Evolutionary conservation across 2,113 vertebrate genomes (phyloP), one percentile per base, ranked within the genome.

Genomic region (Ovis canadensis): DNA sequence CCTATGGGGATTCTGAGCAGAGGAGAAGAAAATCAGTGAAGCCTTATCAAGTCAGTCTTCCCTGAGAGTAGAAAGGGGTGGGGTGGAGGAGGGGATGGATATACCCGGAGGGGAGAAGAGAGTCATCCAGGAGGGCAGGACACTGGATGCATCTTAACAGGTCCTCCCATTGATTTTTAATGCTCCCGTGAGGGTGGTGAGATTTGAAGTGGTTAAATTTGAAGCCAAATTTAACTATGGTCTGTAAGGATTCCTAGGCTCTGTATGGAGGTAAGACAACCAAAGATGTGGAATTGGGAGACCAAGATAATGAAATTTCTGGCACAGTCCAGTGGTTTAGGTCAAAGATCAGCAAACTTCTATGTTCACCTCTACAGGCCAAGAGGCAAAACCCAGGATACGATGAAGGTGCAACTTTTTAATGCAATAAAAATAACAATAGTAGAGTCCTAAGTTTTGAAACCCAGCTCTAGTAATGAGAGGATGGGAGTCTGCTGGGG

Each of bases 61-160:
- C 43, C 62, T 60, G 87, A 43, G n/a, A 52, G 6, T 12, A 11
- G 3, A 8, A 50, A 5, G 9, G 5, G 27, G 29, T 27, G 2
- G 3, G 33, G 52, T 14, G 71, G 71, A 43, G 67, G 19, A 9
- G 27, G 2, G 1, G 8, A 6, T 74, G 5, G 64, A 25, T n/a
- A 25, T 10, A 7, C 1, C n/a, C 21, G n/a, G 59, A 80, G 14
- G 40, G 23, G 29, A 67, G 52, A 45, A 21, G 45, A 50, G 45
- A 90, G 36, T 7, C 1, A 5, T 6, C 6, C 19, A 19, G 40
- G n/a, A 40, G 15, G 23, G 17, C 21, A 27, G 15, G 84, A 5
- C 57, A 31, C 43, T 19, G 11, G 13, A 1, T 16, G 8, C 7
- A 0, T 55, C 48, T 81, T 19, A 14, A 36, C 0, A 7, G 33